Evolutionary conservation across 1,140 invertebrate genomes (phyloP).

Genomic region (Drosophila erecta): DNA sequence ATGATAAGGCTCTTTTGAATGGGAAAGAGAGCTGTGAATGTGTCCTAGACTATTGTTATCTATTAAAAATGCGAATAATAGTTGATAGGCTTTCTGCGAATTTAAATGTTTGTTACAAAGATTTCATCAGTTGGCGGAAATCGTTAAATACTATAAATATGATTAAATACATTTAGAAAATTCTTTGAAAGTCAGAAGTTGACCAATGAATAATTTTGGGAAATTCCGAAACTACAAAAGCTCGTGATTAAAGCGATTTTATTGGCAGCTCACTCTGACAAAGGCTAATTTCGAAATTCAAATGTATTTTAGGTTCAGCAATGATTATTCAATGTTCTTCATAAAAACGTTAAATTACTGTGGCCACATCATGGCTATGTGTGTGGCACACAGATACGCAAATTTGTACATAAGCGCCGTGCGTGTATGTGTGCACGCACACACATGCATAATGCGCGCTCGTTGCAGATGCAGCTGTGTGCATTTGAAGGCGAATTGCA

Average conservation of each 20-base stretch:
- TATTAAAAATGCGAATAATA: not conserved
- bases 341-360: not conserved
- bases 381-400: not conserved
- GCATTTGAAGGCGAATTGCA: constrained; percentile 39
- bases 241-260: no score
- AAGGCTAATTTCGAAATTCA: no score
- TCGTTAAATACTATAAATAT: no score
- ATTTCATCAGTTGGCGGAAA: no score
- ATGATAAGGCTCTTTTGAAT: not conserved
- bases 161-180: no score
- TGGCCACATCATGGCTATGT: not conserved
- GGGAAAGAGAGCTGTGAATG: not conserved
- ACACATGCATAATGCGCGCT: constrained; percentile 3
- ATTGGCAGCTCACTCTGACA: not conserved
- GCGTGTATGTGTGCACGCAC: not conserved
- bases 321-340: not conserved
- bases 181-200: not conserved
- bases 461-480: constrained; percentile 39
- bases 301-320: not conserved
- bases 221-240: no score
- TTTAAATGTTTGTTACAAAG: no score
- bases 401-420: not conserved
- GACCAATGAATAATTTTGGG: not conserved
- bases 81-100: no score
- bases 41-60: not conserved